A percentile compares a stretch with the other conserved stretches of the same genome.
Conservation (phyloP, 2,797 vertebrate genomes). For the Pantherophis alleghaniensis region DNA sequence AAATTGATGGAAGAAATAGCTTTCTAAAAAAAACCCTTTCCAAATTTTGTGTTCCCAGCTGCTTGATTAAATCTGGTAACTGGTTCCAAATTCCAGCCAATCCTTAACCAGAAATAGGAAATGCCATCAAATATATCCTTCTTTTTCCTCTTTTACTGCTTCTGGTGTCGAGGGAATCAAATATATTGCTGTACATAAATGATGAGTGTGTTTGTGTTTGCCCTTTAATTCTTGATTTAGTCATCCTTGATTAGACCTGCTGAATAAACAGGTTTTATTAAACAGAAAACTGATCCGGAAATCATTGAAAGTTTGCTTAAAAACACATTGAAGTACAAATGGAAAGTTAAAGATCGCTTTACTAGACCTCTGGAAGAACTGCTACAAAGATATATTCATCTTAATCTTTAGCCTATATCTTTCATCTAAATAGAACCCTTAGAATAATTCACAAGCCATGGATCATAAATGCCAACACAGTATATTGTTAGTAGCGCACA, state of each 20-base stretch:
- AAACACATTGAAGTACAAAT: background rate
- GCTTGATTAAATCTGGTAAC: constrained; percentile 51
- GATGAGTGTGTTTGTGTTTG: background rate
- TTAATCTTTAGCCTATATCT: background rate
- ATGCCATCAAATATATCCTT: constrained; percentile 34
- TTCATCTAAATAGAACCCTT: background rate
- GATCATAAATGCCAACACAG: background rate
- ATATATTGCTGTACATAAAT: constrained; percentile 17
- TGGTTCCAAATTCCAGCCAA: constrained; percentile 25
- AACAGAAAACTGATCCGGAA: background rate
- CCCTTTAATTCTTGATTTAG: background rate
- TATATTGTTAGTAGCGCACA: background rate
- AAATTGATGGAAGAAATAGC: constrained; percentile 47
- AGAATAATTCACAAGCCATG: background rate
- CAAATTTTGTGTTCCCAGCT: constrained; percentile 45
- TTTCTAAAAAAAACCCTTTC: constrained; percentile 22
- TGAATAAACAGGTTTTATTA: background rate
- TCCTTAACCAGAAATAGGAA: constrained; percentile 45
- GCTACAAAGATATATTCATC: background rate
- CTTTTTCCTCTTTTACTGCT: background rate
- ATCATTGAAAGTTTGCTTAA: background rate
- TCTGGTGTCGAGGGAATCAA: constrained; percentile 2
- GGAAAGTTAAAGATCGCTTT: background rate
- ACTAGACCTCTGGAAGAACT: background rate
- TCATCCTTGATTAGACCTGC: constrained; percentile 9